A percentile compares a stretch with the other conserved stretches of the same genome.
These are phyloP conservation scores for Melipona bicolor DNA, from an alignment of 2,888 invertebrate genomes.

Conservation along the genomic window DNA sequence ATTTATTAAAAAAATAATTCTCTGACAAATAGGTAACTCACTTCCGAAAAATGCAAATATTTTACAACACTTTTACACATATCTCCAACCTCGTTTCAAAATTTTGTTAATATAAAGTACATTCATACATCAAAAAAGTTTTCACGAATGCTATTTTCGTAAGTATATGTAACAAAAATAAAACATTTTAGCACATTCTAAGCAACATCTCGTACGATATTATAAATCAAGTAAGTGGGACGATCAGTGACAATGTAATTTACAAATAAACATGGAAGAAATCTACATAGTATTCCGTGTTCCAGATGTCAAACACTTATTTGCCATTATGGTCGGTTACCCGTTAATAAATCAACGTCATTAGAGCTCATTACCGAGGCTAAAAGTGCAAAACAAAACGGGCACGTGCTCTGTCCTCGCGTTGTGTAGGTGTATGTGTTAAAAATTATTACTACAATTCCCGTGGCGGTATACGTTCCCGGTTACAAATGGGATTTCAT, in stretches of 20 bases:
- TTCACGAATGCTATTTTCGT: neutral
- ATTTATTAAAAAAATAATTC: no score
- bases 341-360: conserved; percentile 69
- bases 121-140: neutral
- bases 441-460: conserved; percentile 71
- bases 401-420: conserved; percentile 28
- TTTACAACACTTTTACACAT: no score
- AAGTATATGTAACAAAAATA: neutral
- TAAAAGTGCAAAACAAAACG: conserved; percentile 58
- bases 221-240: conserved; percentile 19
- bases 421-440: conserved; percentile 52
- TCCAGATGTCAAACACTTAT: conserved; percentile 47
- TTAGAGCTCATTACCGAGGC: conserved; percentile 58
- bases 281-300: conserved; percentile 29
- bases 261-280: conserved; percentile 9
- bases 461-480: conserved; percentile 46
- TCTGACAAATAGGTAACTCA: no score
- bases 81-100: no score
- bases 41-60: neutral
- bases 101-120: no score
- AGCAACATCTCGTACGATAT: neutral
- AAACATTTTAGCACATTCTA: neutral
- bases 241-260: conserved; percentile 3
- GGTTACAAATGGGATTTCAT: conserved; percentile 69
- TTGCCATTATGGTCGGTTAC: conserved; percentile 44